These are phyloP conservation scores for Chrysaora quinquecirrha DNA, from an alignment of 30 jellyfish, hydroid and myxozoan genomes.

Conservation along the genomic window DNA sequence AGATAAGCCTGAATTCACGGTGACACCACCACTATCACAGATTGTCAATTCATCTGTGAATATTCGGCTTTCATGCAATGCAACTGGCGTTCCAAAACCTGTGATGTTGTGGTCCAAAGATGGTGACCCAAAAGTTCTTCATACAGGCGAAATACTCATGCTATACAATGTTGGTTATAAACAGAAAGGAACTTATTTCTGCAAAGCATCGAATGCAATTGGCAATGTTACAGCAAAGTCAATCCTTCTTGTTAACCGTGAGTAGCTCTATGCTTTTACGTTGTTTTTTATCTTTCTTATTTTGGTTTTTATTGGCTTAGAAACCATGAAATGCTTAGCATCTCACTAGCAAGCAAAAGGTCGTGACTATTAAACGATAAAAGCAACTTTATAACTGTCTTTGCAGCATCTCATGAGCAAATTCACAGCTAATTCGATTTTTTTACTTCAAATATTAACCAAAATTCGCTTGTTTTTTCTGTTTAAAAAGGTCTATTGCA, in stretches of 20 bases:
- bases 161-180: conserved; percentile 54
- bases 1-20: conserved; percentile 80
- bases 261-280: no score
- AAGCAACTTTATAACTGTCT: no score
- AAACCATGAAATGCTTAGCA: no score
- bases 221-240: conserved; percentile 65
- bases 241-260: conserved; percentile 71
- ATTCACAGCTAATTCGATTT: no score
- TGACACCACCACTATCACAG: conserved; percentile 46
- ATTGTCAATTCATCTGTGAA: conserved; percentile 56
- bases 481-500: no score
- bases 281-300: no score
- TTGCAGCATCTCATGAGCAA: no score
- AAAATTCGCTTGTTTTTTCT: no score
- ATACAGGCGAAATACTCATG: conserved; percentile 28
- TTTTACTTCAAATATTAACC: no score
- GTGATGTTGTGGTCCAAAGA: conserved; percentile 75
- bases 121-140: conserved; percentile 32
- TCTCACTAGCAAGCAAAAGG: no score
- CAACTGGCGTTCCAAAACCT: conserved; percentile 90
- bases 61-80: conserved; percentile 75
- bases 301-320: no score
- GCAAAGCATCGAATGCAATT: conserved; percentile 81
- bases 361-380: no score
- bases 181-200: conserved; percentile 74